These are phyloP conservation scores for Eupithecia vulgata DNA, from an alignment of 2,888 invertebrate genomes.

Conservation along the genomic window DNA sequence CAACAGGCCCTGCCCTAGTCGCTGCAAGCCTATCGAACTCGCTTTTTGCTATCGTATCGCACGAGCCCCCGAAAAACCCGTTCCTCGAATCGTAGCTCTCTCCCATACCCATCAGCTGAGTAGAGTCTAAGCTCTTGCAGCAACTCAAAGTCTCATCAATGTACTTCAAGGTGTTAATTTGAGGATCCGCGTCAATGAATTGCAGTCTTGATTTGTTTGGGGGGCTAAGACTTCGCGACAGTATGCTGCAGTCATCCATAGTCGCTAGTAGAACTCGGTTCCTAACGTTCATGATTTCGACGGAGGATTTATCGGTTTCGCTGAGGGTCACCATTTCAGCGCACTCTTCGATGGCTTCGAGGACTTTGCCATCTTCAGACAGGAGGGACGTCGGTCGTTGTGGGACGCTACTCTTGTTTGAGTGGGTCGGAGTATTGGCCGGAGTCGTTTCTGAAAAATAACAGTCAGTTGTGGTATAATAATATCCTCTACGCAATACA, in stretches of 20 bases:
- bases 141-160: conserved; percentile 84
- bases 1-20: conserved; percentile 55
- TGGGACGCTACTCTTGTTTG: conserved; percentile 61
- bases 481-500: no score
- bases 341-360: conserved; percentile 88
- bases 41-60: conserved; percentile 76
- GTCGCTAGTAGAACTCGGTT: conserved; percentile 81
- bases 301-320: conserved; percentile 75
- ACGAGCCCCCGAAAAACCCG: conserved; percentile 76
- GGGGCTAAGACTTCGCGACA: conserved; percentile 78
- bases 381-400: conserved; percentile 86
- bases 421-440: conserved; percentile 76
- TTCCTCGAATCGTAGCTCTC: conserved; percentile 79
- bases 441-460: conserved; percentile 75
- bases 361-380: conserved; percentile 85
- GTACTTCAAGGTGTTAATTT: conserved; percentile 85
- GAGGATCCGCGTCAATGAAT: conserved; percentile 77
- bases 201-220: conserved; percentile 74
- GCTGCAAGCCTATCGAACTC: conserved; percentile 71
- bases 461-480: background rate
- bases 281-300: conserved; percentile 75
- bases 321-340: conserved; percentile 88
- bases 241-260: conserved; percentile 81
- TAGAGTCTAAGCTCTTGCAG: conserved; percentile 79
- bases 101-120: conserved; percentile 78